Evolutionary conservation across 2,797 vertebrate species (phyloP).

Genomic region (Ctenopoma multispine): DNA sequence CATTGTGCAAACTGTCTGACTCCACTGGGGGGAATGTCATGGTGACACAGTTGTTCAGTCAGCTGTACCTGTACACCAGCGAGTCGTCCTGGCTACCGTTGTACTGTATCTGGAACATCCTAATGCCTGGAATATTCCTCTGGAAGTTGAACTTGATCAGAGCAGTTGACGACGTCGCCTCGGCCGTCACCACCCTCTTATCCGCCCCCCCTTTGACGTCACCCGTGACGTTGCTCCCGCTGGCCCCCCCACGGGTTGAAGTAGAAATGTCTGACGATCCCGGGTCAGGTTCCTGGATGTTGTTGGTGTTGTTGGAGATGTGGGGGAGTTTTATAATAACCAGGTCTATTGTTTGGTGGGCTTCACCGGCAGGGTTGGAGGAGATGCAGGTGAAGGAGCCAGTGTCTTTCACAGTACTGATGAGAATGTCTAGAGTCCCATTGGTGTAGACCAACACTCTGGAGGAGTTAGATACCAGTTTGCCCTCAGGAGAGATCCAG

Average conservation of each 20-base stretch:
- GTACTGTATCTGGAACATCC: slow-evolving; percentile 99
- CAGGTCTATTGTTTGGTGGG: slow-evolving; percentile 92
- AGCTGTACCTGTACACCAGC: slow-evolving; percentile 96
- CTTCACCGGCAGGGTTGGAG: slow-evolving; percentile 96
- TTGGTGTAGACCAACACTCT: slow-evolving; percentile 93
- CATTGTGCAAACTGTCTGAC: slow-evolving; percentile 40
- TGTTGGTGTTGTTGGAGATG: slow-evolving; percentile 95
- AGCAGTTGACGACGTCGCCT: slow-evolving; percentile 94
- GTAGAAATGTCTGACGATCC: slow-evolving; percentile 98
- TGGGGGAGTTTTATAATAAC: slow-evolving; percentile 97
- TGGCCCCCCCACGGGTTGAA: slow-evolving; percentile 93
- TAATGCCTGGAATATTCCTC: slow-evolving; percentile 96
- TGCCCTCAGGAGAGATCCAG: slow-evolving; percentile 98
- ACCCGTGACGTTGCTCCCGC: slow-evolving; percentile 91
- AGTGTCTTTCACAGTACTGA: slow-evolving; percentile 96
- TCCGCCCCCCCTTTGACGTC: slow-evolving; percentile 91
- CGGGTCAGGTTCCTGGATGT: slow-evolving; percentile 94
- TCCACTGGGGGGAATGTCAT: not conserved
- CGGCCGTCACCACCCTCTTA: slow-evolving; percentile 92
- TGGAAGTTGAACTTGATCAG: slow-evolving; percentile 98
- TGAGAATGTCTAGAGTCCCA: slow-evolving; percentile 95
- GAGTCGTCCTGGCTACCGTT: slow-evolving; percentile 98
- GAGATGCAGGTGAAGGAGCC: slow-evolving; percentile 98
- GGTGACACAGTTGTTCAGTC: not conserved
- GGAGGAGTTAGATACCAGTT: slow-evolving; percentile 94